A percentile compares a stretch with the other conserved stretches of the same genome.
These are phyloP conservation scores for Meiosimyza platycephala DNA, from an alignment of 2,888 invertebrate genomes.

Conservation along the genomic window DNA sequence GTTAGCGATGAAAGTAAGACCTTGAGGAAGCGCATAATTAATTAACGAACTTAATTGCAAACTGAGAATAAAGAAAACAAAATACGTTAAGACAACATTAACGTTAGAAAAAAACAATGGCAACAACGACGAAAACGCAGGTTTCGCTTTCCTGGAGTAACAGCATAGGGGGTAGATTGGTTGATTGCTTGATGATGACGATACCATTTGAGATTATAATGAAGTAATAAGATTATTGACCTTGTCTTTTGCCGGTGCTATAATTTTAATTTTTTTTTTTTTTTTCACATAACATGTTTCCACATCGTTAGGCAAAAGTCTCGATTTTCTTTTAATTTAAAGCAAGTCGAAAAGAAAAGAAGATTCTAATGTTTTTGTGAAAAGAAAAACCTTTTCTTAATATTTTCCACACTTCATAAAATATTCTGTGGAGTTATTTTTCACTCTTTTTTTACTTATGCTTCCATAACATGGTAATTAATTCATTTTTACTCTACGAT, in stretches of 20 bases:
- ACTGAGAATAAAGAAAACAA: constrained; percentile 2
- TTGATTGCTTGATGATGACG: background rate
- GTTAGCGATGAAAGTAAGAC: constrained; percentile 27
- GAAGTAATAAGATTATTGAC: constrained; percentile 37
- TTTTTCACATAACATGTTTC: constrained; percentile 28
- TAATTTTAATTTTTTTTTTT: background rate
- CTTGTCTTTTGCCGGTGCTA: background rate
- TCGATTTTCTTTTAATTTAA: background rate
- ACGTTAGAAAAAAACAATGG: background rate
- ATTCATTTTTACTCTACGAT: background rate
- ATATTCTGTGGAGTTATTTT: no score
- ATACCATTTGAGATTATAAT: background rate
- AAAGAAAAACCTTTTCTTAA: background rate
- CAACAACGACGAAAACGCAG: background rate
- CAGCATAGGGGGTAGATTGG: no score
- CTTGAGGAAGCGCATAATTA: constrained; percentile 28
- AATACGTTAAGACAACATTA: background rate
- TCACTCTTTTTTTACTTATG: background rate
- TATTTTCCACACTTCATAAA: constrained; percentile 20
- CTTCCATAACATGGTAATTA: constrained; percentile 10
- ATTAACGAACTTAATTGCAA: constrained; percentile 14
- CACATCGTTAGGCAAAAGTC: constrained; percentile 28
- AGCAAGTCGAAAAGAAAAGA: background rate
- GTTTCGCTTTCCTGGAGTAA: constrained; percentile 37
- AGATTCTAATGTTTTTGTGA: background rate